Evolutionary conservation across 2,797 vertebrate species (phyloP), one percentile per base, ranked within the genome.

Genomic region (Galago senegalensis): DNA sequence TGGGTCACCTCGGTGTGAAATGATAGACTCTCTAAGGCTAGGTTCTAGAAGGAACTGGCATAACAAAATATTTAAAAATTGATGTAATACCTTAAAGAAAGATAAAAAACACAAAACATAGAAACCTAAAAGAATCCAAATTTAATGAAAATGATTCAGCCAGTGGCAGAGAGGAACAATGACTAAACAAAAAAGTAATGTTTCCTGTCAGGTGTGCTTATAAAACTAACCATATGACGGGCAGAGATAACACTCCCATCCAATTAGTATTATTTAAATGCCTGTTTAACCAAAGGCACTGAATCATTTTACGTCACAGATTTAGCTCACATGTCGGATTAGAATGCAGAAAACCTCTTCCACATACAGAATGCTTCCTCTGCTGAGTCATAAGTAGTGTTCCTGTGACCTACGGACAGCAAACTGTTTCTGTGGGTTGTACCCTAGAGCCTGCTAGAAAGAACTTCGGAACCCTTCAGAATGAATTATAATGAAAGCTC

Each of bases 91-190:
- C 79, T 63, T 70, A 25, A 67, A 69, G 73, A 90, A 73, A 31
- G 25, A 4, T 14, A 80, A 63, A 79, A 85, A 65, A 49, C 34
- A 49, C 34, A 60, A 63, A 83, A 65, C 53, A 3, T 58, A 23
- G 43, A n/a, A 31, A 8, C 20, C 87, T 34, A 65, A 63, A 94
- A 8, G 7, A 49, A 90, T 85, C 63, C 20, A 12, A 91, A 23
- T 89, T 87, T 76, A 65, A 69, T 75, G 81, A 65, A 34, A 29
- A 37, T 11, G 37, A 56, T 43, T 20, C 73, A 73, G 25, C 49
- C 34, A 67, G 4, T 92, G 80, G 34, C n/a, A 85, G 58, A 92
- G 93, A 77, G n/a, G 11, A 84, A 8, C 34, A 94, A 46, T 86
- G 60, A 46, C 12, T 7, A 53, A 77, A n/a, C 31, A 31, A 53